Evolutionary conservation across 1,140 invertebrate species (phyloP).

Genomic region (Odontomachus brunneus): DNA sequence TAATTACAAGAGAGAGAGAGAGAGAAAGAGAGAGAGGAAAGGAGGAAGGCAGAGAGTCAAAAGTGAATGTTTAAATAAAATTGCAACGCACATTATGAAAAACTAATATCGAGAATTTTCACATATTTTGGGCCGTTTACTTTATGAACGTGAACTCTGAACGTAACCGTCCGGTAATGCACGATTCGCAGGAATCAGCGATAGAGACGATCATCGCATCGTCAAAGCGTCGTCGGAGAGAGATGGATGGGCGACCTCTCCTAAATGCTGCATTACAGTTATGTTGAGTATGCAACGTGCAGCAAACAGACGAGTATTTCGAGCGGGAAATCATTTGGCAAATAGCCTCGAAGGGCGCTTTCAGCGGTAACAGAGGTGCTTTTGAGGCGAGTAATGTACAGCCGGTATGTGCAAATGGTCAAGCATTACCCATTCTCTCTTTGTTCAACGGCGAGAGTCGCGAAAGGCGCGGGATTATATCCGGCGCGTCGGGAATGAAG

Average conservation of each 20-base stretch:
- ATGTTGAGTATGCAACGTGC: constrained; percentile 32
- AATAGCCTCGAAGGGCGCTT: constrained; percentile 75
- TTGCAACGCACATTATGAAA: background rate
- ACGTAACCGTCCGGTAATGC: constrained; percentile 6
- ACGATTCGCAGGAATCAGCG: background rate
- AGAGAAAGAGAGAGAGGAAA: background rate
- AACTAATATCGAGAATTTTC: background rate
- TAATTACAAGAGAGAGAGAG: background rate
- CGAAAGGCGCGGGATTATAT: constrained; percentile 30
- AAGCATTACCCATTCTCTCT: constrained; percentile 63
- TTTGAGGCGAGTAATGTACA: constrained; percentile 63
- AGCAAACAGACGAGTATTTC: constrained; percentile 54
- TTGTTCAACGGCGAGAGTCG: constrained; percentile 45
- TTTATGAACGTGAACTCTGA: background rate
- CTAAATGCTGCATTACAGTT: constrained; percentile 42
- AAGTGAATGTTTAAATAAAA: background rate
- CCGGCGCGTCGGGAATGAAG: background rate
- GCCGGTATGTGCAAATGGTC: constrained; percentile 49
- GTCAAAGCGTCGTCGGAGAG: constrained; percentile 13
- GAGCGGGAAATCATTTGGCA: constrained; percentile 79
- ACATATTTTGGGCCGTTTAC: too few species aligned
- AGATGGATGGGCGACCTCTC: background rate
- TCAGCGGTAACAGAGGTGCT: constrained; percentile 72
- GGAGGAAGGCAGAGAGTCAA: background rate
- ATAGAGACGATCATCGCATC: constrained; percentile 28